phyloP scores from a whole-genome alignment of 2,797 vertebrate species.

The Percopsis omiscomaycus region DNA sequence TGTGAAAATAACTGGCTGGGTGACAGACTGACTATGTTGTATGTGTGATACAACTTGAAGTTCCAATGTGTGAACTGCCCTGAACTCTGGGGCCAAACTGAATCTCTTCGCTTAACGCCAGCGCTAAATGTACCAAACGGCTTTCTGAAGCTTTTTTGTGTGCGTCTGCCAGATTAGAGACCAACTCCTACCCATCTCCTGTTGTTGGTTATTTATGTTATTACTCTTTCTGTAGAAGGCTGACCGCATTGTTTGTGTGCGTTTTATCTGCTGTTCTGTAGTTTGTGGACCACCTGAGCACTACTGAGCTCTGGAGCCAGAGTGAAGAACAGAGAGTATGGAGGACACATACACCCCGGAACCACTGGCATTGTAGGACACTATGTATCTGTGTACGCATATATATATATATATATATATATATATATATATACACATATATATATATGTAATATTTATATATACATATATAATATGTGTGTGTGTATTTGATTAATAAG shows the following conservation, averaged over 20 bases:
- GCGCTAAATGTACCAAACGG: too few species aligned
- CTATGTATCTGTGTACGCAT: conserved; percentile 1
- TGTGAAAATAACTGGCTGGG: neutral
- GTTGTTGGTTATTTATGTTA: neutral
- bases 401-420: conserved; percentile 3
- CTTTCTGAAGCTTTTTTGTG: neutral
- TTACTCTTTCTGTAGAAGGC: neutral
- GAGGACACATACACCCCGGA: conserved; percentile 58
- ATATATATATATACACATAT: neutral
- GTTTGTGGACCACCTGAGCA: conserved; percentile 69
- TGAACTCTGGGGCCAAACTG: neutral
- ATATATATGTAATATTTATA: conserved; percentile 1
- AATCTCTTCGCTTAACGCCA: neutral
- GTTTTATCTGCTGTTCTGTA: conserved; percentile 30
- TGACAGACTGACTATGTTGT: neutral
- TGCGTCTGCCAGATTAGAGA: neutral
- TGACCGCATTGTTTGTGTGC: neutral
- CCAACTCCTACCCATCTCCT: neutral
- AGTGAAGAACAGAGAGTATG: conserved; percentile 58
- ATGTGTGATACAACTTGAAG: neutral
- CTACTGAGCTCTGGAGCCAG: conserved; percentile 61
- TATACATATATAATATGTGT: neutral
- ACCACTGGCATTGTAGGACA: conserved; percentile 63
- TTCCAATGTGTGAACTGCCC: neutral
- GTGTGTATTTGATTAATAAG: too few species aligned